Percentiles rank a stretch among this genome's conserved stretches.
phyloP scores from a whole-genome alignment of 2,888 invertebrate species.

The Erebia palarica region DNA sequence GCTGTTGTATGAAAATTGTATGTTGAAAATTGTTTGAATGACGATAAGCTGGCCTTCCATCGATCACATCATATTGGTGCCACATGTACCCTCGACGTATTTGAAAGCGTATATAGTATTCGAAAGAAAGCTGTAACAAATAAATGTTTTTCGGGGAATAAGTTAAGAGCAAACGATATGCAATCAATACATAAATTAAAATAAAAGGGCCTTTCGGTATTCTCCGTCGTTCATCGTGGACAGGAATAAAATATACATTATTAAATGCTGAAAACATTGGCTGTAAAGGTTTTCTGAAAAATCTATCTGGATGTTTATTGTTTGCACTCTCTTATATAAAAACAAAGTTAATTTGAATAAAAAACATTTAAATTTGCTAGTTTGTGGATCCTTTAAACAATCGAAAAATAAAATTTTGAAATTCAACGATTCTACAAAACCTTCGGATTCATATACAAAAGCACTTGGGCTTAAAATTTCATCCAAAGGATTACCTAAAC shows the following conservation, averaged over 20 bases:
- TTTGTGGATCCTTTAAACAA: no score
- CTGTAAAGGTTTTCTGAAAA: neutral
- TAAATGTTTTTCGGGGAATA: slow-evolving; percentile 4
- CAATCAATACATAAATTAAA: neutral
- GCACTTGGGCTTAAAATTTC: no score
- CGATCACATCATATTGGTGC: neutral
- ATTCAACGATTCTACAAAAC: no score
- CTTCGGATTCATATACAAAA: no score
- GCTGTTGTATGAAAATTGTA: no score
- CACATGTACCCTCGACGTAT: neutral
- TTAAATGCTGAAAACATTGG: neutral
- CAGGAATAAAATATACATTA: neutral
- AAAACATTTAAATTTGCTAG: no score
- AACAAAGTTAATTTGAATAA: no score
- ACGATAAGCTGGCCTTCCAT: no score
- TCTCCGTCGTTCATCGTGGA: neutral
- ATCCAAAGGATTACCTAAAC: no score
- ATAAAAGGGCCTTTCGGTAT: slow-evolving; percentile 1
- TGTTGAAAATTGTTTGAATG: no score
- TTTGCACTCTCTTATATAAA: no score
- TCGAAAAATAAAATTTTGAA: no score
- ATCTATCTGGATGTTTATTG: neutral
- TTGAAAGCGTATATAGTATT: neutral
- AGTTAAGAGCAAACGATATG: neutral
- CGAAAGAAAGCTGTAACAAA: neutral